Conservation (phyloP, 2,797 vertebrate genomes). For the Acridotheres tristis region DNA sequence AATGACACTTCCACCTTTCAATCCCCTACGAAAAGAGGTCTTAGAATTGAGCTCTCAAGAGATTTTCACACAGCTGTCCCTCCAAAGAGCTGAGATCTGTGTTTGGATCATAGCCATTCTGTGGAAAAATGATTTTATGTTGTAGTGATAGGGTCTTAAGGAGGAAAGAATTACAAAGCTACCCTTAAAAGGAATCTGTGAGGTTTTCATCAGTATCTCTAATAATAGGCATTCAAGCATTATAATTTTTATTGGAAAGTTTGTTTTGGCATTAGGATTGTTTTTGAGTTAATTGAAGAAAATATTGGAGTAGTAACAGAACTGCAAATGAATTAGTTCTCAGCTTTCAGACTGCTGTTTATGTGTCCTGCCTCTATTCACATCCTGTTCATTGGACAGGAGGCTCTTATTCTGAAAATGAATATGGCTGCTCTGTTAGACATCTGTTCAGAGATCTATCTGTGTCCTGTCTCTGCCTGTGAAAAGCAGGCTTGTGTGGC, state of each 20-base stretch:
- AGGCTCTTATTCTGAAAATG: background rate
- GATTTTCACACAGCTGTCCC: background rate
- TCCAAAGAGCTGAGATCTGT: background rate
- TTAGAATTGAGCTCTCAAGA: background rate
- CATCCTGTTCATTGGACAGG: background rate
- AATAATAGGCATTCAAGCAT: background rate
- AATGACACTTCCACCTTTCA: background rate
- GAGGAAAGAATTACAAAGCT: background rate
- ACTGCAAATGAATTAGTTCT: background rate
- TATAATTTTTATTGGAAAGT: background rate
- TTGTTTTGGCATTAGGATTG: background rate
- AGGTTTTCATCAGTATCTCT: background rate
- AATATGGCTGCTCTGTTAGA: background rate
- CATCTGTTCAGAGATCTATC: background rate
- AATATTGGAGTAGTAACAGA: background rate
- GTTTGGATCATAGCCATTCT: background rate
- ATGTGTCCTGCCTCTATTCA: accelerated
- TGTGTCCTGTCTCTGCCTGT: background rate
- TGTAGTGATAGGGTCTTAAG: background rate
- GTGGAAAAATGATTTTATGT: background rate
- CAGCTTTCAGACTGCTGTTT: background rate
- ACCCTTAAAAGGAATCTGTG: background rate
- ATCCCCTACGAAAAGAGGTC: background rate
- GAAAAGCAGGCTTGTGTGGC: background rate
- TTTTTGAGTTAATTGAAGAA: background rate